Evolutionary conservation across 2,888 invertebrate genomes (phyloP).

Genomic region (Ernsta delagoae): DNA sequence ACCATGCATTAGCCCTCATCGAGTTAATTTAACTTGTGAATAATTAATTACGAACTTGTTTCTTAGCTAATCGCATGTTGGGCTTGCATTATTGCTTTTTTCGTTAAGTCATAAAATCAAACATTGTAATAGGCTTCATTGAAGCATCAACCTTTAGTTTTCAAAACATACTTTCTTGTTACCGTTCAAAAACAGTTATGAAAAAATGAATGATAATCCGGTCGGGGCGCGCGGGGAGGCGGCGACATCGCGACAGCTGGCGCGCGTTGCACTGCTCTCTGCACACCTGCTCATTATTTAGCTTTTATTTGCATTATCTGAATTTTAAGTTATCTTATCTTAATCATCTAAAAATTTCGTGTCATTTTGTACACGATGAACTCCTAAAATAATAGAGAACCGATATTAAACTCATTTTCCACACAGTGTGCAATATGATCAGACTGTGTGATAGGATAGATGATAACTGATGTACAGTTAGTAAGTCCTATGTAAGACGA

Average conservation of each 20-base stretch:
- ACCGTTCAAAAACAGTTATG: constrained; percentile 4
- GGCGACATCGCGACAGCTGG: too few relatives aligned
- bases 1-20: neutral
- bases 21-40: neutral
- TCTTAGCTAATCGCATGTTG: neutral
- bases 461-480: too few relatives aligned
- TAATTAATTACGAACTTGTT: neutral
- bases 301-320: neutral
- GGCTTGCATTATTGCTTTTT: neutral
- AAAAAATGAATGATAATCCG: constrained; percentile 16
- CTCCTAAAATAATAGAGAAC: too few relatives aligned
- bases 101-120: neutral
- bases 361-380: too few relatives aligned
- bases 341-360: too few relatives aligned
- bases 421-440: too few relatives aligned
- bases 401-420: too few relatives aligned
- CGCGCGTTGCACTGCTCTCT: neutral
- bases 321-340: neutral
- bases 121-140: neutral
- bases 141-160: neutral
- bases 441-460: too few relatives aligned
- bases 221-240: constrained; percentile 2
- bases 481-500: too few relatives aligned
- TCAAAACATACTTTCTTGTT: neutral
- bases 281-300: neutral